Percentiles rank a stretch among this genome's conserved stretches.
phyloP scores from a whole-genome alignment of 2,888 invertebrate species.

The Spicauda simplicius region DNA sequence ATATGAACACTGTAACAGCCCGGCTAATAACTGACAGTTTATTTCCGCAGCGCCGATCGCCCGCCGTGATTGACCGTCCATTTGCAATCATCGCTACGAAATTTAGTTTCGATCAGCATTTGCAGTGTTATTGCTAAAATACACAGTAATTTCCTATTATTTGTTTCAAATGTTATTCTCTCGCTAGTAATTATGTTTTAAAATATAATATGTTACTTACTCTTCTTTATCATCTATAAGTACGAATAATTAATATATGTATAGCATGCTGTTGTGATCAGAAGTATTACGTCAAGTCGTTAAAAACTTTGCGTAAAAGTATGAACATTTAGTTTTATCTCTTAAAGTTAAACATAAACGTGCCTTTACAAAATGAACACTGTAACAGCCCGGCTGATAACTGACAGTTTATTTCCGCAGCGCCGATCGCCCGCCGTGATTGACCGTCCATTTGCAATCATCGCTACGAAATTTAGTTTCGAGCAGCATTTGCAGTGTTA shows the following conservation, averaged over 20 bases:
- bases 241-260: too few species aligned
- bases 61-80: constrained; percentile 10
- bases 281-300: too few species aligned
- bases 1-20: neutral
- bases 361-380: neutral
- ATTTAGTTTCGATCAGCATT: neutral
- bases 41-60: constrained; percentile 19
- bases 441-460: constrained; percentile 20
- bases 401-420: constrained; percentile 24
- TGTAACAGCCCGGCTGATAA: constrained; percentile 7
- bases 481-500: neutral
- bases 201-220: too few species aligned
- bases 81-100: constrained; percentile 17
- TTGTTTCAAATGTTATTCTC: too few species aligned
- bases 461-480: constrained; percentile 6
- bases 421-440: neutral
- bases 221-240: too few species aligned
- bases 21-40: constrained; percentile 14
- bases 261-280: too few species aligned
- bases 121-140: neutral
- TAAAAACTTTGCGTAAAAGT: too few species aligned
- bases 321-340: too few species aligned
- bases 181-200: too few species aligned
- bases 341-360: neutral
- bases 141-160: neutral